Percentiles rank a stretch among this genome's conserved stretches.
Evolutionary conservation across 2,888 invertebrate species (phyloP).

Genomic region (Laspeyria flexula): DNA sequence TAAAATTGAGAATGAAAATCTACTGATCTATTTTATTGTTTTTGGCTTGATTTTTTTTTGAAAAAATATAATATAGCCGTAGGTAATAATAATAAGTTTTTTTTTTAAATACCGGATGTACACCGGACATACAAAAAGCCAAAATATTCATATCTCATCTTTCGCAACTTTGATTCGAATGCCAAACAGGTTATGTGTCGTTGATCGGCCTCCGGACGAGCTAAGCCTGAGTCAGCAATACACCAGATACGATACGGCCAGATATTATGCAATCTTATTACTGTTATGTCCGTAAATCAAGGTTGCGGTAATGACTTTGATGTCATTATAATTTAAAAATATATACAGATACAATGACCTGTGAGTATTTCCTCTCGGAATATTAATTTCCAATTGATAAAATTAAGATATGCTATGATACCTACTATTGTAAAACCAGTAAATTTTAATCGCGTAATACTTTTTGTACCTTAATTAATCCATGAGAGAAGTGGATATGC

Average conservation of each 20-base stretch:
- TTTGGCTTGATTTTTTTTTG: no score
- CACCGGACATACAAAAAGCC: neutral
- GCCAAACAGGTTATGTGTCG: conserved; percentile 1
- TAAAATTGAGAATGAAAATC: no score
- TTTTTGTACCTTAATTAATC: no score
- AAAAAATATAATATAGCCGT: no score
- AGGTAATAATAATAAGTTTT: no score
- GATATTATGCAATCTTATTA: conserved; percentile 27
- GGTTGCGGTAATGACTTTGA: conserved; percentile 17
- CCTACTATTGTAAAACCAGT: no score
- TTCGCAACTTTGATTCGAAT: neutral
- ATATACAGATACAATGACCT: neutral
- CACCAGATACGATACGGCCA: conserved; percentile 3
- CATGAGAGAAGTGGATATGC: no score
- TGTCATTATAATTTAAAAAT: neutral
- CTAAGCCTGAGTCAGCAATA: conserved; percentile 31
- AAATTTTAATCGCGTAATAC: no score
- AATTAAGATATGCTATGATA: no score
- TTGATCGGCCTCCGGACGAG: conserved; percentile 1
- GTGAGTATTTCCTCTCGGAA: no score
- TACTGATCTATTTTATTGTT: no score
- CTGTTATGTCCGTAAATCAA: conserved; percentile 25
- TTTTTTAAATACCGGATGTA: neutral
- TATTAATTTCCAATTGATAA: no score
- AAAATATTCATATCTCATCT: neutral